Percentiles rank a stretch among this genome's conserved stretches.
phyloP scores from a whole-genome alignment of 2,113 vertebrate species.

The Hydropotes inermis region DNA sequence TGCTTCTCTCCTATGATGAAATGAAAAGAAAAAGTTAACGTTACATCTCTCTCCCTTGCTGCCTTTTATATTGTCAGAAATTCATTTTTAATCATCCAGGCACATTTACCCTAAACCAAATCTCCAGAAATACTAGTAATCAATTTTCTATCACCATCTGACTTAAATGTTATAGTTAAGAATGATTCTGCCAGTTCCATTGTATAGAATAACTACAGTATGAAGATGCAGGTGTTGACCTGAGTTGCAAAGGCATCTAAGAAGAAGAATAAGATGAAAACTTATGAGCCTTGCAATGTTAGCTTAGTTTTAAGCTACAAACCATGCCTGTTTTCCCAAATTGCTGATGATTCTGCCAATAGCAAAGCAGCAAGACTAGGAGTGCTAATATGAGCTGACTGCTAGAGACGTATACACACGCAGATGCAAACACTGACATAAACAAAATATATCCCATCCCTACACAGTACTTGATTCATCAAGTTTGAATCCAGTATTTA shows the following conservation, averaged over 20 bases:
- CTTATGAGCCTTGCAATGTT: background rate
- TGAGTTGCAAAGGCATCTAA: background rate
- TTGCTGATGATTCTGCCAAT: background rate
- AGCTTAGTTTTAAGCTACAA: background rate
- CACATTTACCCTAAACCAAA: background rate
- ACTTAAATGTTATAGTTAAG: background rate
- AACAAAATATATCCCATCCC: background rate
- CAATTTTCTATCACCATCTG: background rate
- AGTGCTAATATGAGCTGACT: background rate
- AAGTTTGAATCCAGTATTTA: background rate
- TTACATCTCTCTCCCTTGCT: background rate
- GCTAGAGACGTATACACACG: background rate
- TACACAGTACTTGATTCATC: background rate
- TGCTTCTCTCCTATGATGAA: background rate
- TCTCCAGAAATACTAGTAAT: background rate
- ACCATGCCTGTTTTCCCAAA: background rate
- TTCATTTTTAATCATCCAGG: slow-evolving; percentile 9
- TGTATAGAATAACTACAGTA: background rate
- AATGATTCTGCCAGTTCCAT: background rate
- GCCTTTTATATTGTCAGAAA: background rate
- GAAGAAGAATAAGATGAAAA: background rate
- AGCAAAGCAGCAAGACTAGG: background rate
- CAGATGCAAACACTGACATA: background rate
- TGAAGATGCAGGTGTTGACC: background rate
- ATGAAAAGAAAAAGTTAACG: background rate